A percentile compares a stretch with the other conserved stretches of the same genome.
phyloP scores from a whole-genome alignment of 1,140 invertebrate species.

The Meloidogyne exigua region DNA sequence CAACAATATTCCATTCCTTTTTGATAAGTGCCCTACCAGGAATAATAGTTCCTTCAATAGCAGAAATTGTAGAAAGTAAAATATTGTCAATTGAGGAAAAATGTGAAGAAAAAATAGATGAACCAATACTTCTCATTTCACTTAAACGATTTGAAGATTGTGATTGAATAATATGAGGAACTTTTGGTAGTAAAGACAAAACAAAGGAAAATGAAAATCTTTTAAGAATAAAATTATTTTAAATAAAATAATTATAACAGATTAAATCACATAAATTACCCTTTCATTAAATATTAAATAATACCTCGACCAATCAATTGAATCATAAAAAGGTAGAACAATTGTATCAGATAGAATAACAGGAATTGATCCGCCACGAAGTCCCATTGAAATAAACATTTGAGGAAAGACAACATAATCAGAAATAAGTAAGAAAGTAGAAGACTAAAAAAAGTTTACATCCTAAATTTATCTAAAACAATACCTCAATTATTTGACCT shows the following conservation, averaged over 20 bases:
- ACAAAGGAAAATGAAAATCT: slow-evolving; percentile 30
- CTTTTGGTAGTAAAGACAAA: slow-evolving; percentile 12
- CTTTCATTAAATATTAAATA: no score
- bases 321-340: slow-evolving; percentile 27
- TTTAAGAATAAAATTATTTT: background rate
- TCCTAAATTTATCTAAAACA: background rate
- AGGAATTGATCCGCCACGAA: slow-evolving; percentile 11
- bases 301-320: slow-evolving; percentile 27
- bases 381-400: slow-evolving; percentile 2
- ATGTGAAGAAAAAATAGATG: background rate
- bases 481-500: background rate
- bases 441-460: background rate
- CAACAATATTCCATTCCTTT: slow-evolving; percentile 10
- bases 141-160: background rate
- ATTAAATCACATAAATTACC: no score
- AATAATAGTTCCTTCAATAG: slow-evolving; percentile 19
- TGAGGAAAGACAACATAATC: slow-evolving; percentile 14
- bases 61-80: slow-evolving; percentile 14
- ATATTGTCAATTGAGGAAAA: slow-evolving; percentile 21
- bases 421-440: slow-evolving; percentile 10
- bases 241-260: no score
- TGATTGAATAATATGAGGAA: slow-evolving; percentile 11
- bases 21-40: background rate
- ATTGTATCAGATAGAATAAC: slow-evolving; percentile 22
- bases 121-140: background rate